Evolutionary conservation across 1,140 invertebrate species (phyloP).

Genomic region (Rhagoletis pomonella): DNA sequence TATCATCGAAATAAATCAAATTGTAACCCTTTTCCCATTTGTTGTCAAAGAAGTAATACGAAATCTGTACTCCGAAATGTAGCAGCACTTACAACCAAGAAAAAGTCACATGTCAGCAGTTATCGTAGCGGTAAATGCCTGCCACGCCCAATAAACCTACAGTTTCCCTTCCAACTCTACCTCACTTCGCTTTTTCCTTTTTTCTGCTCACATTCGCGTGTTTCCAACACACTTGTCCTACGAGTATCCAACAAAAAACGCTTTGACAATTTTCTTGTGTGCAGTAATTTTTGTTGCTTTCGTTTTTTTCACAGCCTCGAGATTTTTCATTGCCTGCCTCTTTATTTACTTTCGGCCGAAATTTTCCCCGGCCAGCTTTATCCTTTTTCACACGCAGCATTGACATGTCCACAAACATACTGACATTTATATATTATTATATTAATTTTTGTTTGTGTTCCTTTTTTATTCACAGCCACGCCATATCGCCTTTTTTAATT

Average conservation of each 20-base stretch:
- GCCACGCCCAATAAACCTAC: conserved; percentile 33
- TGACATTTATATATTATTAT: conserved; percentile 10
- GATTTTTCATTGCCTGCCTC: neutral
- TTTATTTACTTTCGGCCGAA: neutral
- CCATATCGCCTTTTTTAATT: neutral
- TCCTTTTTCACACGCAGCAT: conserved; percentile 4
- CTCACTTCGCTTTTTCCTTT: neutral
- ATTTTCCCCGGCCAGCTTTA: too few species aligned
- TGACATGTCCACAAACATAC: neutral
- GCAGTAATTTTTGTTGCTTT: neutral
- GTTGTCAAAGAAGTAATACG: neutral
- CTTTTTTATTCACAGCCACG: neutral
- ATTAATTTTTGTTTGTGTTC: neutral
- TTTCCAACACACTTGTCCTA: too few species aligned
- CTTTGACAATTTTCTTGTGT: neutral
- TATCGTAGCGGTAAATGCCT: conserved; percentile 14
- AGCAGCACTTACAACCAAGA: neutral
- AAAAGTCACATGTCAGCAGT: conserved; percentile 38
- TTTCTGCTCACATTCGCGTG: too few species aligned
- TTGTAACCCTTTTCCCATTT: neutral
- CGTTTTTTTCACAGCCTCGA: neutral
- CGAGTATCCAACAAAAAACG: neutral
- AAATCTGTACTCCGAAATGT: neutral
- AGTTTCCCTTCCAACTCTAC: neutral
- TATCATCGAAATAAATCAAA: conserved; percentile 14